Evolutionary conservation across 2,888 invertebrate species (phyloP).

Genomic region (Drosophila robusta): DNA sequence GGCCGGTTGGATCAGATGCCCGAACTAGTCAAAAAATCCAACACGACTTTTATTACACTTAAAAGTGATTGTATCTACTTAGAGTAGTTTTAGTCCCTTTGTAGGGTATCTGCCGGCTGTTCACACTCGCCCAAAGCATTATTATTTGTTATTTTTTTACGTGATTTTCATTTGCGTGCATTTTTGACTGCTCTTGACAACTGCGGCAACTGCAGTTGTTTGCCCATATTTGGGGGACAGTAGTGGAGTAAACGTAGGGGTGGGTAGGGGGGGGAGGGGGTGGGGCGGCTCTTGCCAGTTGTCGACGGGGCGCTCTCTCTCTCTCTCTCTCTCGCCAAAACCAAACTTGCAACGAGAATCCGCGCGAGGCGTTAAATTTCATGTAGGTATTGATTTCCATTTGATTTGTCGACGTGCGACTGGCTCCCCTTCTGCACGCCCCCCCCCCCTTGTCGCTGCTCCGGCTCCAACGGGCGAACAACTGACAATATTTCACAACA

Average conservation of each 20-base stretch:
- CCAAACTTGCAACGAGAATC: constrained; percentile 41
- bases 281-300: constrained; percentile 11
- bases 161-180: constrained; percentile 36
- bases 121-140: not conserved
- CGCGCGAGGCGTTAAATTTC: constrained; percentile 66
- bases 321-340: constrained; percentile 11
- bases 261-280: constrained; percentile 1
- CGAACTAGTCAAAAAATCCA: too few species aligned
- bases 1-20: too few species aligned
- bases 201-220: constrained; percentile 48
- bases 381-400: constrained; percentile 78
- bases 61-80: too few species aligned
- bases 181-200: constrained; percentile 62
- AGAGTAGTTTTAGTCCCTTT: too few species aligned
- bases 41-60: too few species aligned
- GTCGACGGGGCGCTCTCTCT: constrained; percentile 36
- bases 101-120: constrained; percentile 10
- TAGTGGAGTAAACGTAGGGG: not conserved
- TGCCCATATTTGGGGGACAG: constrained; percentile 49
- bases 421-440: not conserved
- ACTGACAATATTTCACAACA: constrained; percentile 82
- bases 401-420: constrained; percentile 63
- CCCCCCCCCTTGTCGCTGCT: too few species aligned
- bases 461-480: constrained; percentile 2
- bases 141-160: constrained; percentile 30